A percentile compares a stretch with the other conserved stretches of the same genome.
Conservation (phyloP, 2,797 vertebrate species). For the Nannoperca australis region DNA sequence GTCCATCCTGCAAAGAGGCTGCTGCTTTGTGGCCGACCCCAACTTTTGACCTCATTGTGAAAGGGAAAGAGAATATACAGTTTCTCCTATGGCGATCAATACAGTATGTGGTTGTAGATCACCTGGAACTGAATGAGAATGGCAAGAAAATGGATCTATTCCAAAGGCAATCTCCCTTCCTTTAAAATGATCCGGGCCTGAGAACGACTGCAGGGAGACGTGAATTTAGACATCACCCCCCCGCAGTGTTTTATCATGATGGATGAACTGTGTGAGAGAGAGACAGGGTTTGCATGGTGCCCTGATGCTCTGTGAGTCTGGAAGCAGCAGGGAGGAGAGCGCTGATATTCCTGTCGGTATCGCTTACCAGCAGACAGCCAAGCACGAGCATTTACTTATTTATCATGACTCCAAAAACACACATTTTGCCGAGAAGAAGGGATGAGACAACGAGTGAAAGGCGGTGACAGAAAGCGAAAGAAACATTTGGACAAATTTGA, state of each 20-base stretch:
- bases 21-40: neutral
- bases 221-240: conserved; percentile 24
- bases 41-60: conserved; percentile 27
- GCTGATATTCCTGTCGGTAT: conserved; percentile 14
- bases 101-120: conserved; percentile 4
- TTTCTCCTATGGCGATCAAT: neutral
- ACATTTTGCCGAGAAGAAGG: neutral
- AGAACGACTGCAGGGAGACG: conserved; percentile 4
- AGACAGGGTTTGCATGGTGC: neutral
- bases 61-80: neutral
- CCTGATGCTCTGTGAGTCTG: conserved; percentile 2
- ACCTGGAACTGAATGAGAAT: neutral
- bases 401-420: conserved; percentile 11
- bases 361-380: conserved; percentile 16
- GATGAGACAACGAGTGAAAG: neutral
- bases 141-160: neutral
- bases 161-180: conserved; percentile 7
- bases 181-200: conserved; percentile 6
- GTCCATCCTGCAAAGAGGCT: neutral
- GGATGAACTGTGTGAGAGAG: conserved; percentile 25
- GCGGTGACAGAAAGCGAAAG: neutral
- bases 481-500: neutral
- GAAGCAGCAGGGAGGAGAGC: conserved; percentile 16
- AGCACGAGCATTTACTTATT: conserved; percentile 25
- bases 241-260: conserved; percentile 36